Conservation (phyloP, 2,888 invertebrate genomes). For the Agrochola litura region DNA sequence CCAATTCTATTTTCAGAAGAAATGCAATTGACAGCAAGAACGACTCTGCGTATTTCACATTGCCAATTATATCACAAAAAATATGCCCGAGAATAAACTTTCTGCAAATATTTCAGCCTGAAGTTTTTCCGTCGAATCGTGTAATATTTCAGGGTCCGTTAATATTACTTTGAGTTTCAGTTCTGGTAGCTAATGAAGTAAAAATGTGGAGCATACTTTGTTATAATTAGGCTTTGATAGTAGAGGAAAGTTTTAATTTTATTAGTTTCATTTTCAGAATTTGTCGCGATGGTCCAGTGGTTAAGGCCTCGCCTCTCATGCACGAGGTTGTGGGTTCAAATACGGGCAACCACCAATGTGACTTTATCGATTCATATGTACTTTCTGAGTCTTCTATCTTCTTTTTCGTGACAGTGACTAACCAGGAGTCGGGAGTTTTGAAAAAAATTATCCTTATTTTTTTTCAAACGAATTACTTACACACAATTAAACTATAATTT, state of each 20-base stretch:
- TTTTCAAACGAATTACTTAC: too few species aligned
- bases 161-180: conserved; percentile 22
- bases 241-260: conserved; percentile 16
- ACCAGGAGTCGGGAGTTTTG: too few species aligned
- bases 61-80: conserved; percentile 29
- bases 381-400: too few species aligned
- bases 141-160: conserved; percentile 30
- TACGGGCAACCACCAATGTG: too few species aligned
- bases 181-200: conserved; percentile 32
- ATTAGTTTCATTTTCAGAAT: conserved; percentile 13
- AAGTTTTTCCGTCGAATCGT: conserved; percentile 10
- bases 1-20: not conserved
- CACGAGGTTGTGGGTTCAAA: too few species aligned
- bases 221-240: conserved; percentile 27
- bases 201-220: conserved; percentile 29
- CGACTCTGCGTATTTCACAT: conserved; percentile 10
- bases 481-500: too few species aligned
- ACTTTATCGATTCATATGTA: too few species aligned
- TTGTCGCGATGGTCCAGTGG: too few species aligned
- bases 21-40: not conserved
- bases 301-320: too few species aligned
- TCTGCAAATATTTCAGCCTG: not conserved
- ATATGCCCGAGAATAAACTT: conserved; percentile 28
- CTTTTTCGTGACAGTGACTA: too few species aligned
- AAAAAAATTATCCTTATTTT: too few species aligned